Evolutionary conservation across 2,888 invertebrate genomes (phyloP), one percentile per base, ranked within the genome.

Genomic region (Sesia apiformis): DNA sequence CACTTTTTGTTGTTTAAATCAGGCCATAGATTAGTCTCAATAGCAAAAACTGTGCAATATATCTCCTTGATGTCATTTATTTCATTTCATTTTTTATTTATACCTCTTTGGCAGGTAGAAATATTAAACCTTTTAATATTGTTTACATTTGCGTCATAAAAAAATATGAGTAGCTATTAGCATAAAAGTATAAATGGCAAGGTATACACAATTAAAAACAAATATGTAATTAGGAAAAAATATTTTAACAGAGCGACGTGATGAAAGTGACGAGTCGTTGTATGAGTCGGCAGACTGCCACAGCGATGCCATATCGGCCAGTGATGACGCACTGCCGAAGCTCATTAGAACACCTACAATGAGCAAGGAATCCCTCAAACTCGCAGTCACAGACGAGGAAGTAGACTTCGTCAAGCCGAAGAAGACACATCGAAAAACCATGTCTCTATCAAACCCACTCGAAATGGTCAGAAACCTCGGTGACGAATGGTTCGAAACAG

Each of bases 221-320:
- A 23, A 23, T 23, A 2, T 23, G 23, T 23, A 23, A 23, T 23
- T 23, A 23, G 23, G 23, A 23, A 43, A 46, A 23, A 38, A 50
- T 38, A 39, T 67, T 75, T 63, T 63, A 65, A 76, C 83, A 89
- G 89, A 89, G 56, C 73, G 89, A 55, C 74, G 89, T 58, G 88
- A 87, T 67, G 89, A 87, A 69, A 89, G 89, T 69, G 89, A 89
- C 66, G 89, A 89, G 61, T 88, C 88, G 5, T 65, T 89, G 49
- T 89, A 89, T 72, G 89, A 89, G 64, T 89, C 89, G 38, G 89
- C 88, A 4, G 89, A 89, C 57, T 82, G 88, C 42, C 87, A 88
- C 62, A 87, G 87, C 58, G 89, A 90, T 58, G 77, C 78, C 5
- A 83, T 88, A 57, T 87, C 87, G 2, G 87, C 85, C 38, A 88